phyloP scores from a whole-genome alignment of 2,113 vertebrate species.

The Cisticola juncidis region DNA sequence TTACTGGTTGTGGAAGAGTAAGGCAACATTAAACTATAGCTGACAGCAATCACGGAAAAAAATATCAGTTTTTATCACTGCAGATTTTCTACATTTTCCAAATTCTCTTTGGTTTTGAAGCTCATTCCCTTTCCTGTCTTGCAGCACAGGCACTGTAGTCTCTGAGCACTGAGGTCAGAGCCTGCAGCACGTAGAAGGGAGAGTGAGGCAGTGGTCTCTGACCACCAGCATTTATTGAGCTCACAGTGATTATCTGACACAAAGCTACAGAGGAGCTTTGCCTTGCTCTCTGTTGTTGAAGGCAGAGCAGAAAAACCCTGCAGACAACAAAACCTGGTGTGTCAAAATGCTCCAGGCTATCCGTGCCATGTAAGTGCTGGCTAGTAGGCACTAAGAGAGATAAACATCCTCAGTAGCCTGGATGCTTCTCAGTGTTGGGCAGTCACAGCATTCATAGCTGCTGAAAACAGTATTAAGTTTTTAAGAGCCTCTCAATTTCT shows the following conservation, averaged over 20 bases:
- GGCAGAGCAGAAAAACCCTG: not conserved
- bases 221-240: not conserved
- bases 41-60: not conserved
- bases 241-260: not conserved
- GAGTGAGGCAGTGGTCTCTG: not conserved
- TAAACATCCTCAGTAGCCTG: not conserved
- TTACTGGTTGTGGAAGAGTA: not conserved
- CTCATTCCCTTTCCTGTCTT: not conserved
- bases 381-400: not conserved
- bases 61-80: not conserved
- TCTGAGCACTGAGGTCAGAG: not conserved
- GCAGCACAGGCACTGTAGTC: not conserved
- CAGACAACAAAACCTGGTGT: not conserved
- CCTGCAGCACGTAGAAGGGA: not conserved
- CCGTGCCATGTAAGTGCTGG: not conserved
- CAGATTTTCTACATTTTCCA: not conserved
- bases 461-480: not conserved
- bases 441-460: not conserved
- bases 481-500: not conserved
- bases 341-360: not conserved
- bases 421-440: not conserved
- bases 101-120: not conserved
- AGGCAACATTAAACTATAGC: not conserved
- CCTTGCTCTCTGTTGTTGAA: not conserved
- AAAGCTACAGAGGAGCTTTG: not conserved